Conservation (phyloP, 92 coral and sea anemone genomes). For the Blastomussa wellsi region DNA sequence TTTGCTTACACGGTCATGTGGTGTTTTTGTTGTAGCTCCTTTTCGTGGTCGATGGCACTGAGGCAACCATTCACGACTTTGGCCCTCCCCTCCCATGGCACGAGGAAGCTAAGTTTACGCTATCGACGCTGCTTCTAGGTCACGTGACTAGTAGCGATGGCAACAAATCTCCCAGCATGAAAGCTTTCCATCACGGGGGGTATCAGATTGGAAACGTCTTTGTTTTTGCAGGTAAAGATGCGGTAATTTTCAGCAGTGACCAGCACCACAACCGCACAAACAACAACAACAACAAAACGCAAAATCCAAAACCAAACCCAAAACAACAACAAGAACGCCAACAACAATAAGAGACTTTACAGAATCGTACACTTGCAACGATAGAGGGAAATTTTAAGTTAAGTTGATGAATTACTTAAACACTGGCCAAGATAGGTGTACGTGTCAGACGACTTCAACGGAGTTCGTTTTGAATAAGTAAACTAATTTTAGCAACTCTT, state of each 20-base stretch:
- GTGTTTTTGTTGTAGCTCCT: constrained; percentile 54
- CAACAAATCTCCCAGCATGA: constrained; percentile 22
- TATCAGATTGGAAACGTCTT: constrained; percentile 68
- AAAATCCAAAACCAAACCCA: too few species aligned
- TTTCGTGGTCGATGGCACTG: constrained; percentile 86
- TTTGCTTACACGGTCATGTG: neutral
- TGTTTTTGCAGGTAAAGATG: constrained; percentile 57
- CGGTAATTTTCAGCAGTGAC: neutral
- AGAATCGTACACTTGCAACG: too few species aligned
- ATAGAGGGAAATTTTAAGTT: too few species aligned
- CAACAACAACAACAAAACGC: neutral
- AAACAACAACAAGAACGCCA: neutral
- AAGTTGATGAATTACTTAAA: too few species aligned
- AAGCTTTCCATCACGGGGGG: constrained; percentile 35
- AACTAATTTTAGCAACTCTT: too few species aligned
- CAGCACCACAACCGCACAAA: too few species aligned
- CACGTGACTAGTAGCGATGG: constrained; percentile 56
- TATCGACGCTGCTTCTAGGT: constrained; percentile 65
- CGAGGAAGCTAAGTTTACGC: constrained; percentile 63
- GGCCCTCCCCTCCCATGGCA: constrained; percentile 64
- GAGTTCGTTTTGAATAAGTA: too few species aligned
- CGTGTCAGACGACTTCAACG: too few species aligned
- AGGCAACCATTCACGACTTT: constrained; percentile 58
- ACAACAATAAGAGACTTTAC: too few species aligned
- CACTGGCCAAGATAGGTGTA: too few species aligned